A percentile compares a stretch with the other conserved stretches of the same genome.
Evolutionary conservation across 1,140 invertebrate genomes (phyloP).

Genomic region (Drosophila sproati): DNA sequence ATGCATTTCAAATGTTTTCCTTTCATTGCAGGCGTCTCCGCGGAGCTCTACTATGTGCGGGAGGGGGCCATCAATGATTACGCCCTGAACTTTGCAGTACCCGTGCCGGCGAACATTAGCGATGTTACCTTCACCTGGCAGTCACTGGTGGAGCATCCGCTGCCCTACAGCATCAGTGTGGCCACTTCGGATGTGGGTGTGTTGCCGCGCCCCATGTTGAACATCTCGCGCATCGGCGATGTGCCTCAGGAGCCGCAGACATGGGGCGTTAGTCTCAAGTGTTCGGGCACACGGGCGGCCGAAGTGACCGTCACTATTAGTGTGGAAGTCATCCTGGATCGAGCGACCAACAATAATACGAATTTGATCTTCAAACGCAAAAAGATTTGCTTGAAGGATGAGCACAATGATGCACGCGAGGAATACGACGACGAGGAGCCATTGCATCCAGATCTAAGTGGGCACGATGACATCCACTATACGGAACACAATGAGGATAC

Average conservation of each 20-base stretch:
- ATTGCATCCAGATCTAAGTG: constrained; percentile 56
- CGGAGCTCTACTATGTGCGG: constrained; percentile 94
- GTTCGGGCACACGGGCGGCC: constrained; percentile 91
- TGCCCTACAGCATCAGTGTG: constrained; percentile 92
- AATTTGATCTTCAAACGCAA: constrained; percentile 91
- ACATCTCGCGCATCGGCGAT: constrained; percentile 91
- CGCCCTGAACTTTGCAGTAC: constrained; percentile 93
- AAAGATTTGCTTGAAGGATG: constrained; percentile 90
- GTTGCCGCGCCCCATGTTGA: constrained; percentile 90
- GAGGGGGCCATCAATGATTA: constrained; percentile 94
- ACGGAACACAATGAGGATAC: constrained; percentile 69
- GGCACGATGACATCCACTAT: constrained; percentile 63
- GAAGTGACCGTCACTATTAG: constrained; percentile 94
- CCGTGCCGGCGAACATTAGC: constrained; percentile 91
- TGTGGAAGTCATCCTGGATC: constrained; percentile 92
- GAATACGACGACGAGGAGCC: constrained; percentile 73
- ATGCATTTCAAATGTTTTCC: constrained; percentile 37
- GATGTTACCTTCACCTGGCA: constrained; percentile 95
- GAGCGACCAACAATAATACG: constrained; percentile 88
- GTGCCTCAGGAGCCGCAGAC: constrained; percentile 92
- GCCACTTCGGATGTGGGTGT: constrained; percentile 91
- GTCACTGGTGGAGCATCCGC: constrained; percentile 89
- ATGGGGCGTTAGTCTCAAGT: constrained; percentile 92
- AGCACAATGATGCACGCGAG: constrained; percentile 71
- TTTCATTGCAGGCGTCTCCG: constrained; percentile 90